Evolutionary conservation across 2,888 invertebrate species (phyloP), one percentile per base, ranked within the genome.

Genomic region (Cactoblastis cactorum): DNA sequence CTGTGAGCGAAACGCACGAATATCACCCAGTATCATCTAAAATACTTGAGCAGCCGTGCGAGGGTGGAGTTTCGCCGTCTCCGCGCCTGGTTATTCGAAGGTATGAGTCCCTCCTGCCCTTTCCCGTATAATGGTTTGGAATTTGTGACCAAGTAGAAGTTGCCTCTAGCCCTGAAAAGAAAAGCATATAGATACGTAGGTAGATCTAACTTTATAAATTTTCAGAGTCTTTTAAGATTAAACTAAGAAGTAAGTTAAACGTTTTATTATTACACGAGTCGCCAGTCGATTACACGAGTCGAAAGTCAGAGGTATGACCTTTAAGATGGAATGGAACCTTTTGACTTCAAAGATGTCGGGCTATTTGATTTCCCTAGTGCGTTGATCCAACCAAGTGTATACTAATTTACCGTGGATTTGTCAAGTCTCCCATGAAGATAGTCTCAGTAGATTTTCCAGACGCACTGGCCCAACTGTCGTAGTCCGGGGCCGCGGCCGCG

Each of bases 401-500:
- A 19, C 2, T 12, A 34, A 38, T 55, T 65, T 58, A 88, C 90
- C 74, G 66, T 5, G 68, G 74, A 53, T 69, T 85, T 6, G 77
- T 80, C 45, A 88, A 67, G 12, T 85, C 85, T 17, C 89, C 89
- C 58, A 89, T 53, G 48, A 75, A 88, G 2, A 77, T 71, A 0
- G 62, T 71, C 11, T 62, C 53, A 8, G 63, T 58, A 12, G 58
- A 52, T 0, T 55, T 52, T 2, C 62, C 64, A 1, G 51, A 56
- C n/a, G 56, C 63, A 24, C 79, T 66, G 39, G 84, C 45, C 92
- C 91, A 92, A n/a, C 80, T 75, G 0, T 81, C 70, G 76, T 85
- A 87, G 58, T 72, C 78, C 8, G 71, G 65, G 0, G 91, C 88
- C 9, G 71, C 65, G 0, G 77, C 76, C 0, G 91, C 88, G 8